A percentile compares a stretch with the other conserved stretches of the same genome.
Evolutionary conservation across 2,888 invertebrate genomes (phyloP).

Genomic region (Thelaira solivaga): DNA sequence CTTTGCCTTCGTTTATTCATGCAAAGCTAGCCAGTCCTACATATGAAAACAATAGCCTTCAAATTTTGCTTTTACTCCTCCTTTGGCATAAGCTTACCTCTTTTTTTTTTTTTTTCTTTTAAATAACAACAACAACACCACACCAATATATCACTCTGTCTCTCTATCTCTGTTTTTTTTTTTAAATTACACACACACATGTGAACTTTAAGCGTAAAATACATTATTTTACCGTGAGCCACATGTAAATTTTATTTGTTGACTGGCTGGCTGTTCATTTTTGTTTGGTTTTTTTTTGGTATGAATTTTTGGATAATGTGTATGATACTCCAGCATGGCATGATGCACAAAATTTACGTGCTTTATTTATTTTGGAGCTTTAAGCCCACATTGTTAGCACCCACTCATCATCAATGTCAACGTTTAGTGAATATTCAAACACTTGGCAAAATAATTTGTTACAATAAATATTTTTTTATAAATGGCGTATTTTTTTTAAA

Average conservation of each 20-base stretch:
- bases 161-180: too few relatives aligned
- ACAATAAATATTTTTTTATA: too few relatives aligned
- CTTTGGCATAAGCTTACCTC: background rate
- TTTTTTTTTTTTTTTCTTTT: too few relatives aligned
- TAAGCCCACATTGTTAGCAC: constrained; percentile 59
- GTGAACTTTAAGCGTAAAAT: constrained; percentile 48
- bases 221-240: constrained; percentile 59
- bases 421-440: background rate
- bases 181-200: too few relatives aligned
- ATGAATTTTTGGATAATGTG: constrained; percentile 32
- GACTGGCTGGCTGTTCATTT: too few relatives aligned
- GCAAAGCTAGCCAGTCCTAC: background rate
- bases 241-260: constrained; percentile 56
- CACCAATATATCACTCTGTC: constrained; percentile 32
- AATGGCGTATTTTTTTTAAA: too few relatives aligned
- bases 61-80: constrained; percentile 25
- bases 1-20: background rate
- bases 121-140: background rate
- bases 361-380: constrained; percentile 45
- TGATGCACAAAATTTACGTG: constrained; percentile 43
- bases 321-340: background rate
- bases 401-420: constrained; percentile 39
- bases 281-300: constrained; percentile 36
- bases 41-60: constrained; percentile 45
- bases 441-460: constrained; percentile 4